phyloP scores from a whole-genome alignment of 2,113 vertebrate genomes.

The Mastomys coucha region DNA sequence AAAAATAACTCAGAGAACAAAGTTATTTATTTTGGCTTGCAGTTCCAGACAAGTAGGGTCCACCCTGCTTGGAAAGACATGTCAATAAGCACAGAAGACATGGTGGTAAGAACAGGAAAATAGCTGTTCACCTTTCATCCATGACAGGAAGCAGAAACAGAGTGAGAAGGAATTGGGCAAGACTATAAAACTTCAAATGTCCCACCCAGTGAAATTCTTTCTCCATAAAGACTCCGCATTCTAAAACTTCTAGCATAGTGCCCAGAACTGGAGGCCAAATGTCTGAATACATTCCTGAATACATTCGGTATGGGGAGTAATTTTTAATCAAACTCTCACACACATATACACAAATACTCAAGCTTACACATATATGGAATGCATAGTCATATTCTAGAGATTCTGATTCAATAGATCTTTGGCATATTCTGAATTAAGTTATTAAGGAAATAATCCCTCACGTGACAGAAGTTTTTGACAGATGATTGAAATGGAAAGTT shows the following conservation, averaged over 20 bases:
- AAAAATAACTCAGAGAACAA: neutral
- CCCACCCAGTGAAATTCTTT: neutral
- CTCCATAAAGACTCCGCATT: neutral
- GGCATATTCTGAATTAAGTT: neutral
- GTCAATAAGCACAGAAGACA: neutral
- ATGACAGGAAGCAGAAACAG: neutral
- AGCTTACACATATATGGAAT: no score
- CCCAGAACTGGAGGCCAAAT: neutral
- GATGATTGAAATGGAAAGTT: neutral
- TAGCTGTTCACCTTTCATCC: neutral
- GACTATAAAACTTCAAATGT: neutral
- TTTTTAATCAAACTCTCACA: neutral
- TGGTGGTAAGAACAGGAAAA: neutral
- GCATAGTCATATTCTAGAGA: neutral
- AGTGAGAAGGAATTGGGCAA: neutral
- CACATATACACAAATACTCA: neutral
- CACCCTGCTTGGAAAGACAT: neutral
- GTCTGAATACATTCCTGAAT: neutral
- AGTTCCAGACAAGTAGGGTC: neutral
- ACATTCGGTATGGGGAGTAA: neutral
- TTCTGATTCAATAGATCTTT: slow-evolving; percentile 23
- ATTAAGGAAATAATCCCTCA: neutral
- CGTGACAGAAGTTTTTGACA: neutral
- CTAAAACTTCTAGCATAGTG: neutral
- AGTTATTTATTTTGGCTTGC: neutral